phyloP scores from a whole-genome alignment of 2,888 invertebrate genomes.

The Mesodorylaimus sp. region DNA sequence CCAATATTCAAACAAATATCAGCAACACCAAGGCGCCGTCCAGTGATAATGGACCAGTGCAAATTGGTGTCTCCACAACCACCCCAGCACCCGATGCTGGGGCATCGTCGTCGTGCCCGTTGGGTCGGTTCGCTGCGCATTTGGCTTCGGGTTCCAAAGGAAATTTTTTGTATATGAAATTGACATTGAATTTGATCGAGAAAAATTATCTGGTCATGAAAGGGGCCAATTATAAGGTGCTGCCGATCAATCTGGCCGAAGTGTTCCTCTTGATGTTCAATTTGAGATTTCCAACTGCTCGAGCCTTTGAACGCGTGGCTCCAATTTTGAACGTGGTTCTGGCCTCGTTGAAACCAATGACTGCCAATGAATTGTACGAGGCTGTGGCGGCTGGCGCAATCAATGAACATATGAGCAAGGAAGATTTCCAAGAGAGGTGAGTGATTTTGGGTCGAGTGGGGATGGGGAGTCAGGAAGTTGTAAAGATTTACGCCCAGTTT shows the following conservation, averaged over 20 bases:
- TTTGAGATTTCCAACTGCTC: conserved; percentile 66
- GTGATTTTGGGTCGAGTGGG: no score
- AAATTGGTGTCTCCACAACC: not conserved
- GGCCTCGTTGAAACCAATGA: conserved; percentile 72
- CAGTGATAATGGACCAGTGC: not conserved
- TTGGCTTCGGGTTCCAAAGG: conserved; percentile 62
- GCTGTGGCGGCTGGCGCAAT: conserved; percentile 69
- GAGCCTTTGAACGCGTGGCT: conserved; percentile 52
- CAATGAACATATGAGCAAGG: conserved; percentile 62
- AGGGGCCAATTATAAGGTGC: conserved; percentile 14
- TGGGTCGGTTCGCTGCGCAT: conserved; percentile 52
- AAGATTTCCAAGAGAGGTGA: conserved; percentile 46
- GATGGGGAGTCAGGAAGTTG: no score
- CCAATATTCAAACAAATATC: not conserved
- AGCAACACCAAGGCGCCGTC: no score
- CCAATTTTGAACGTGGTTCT: conserved; percentile 73
- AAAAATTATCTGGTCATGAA: conserved; percentile 57
- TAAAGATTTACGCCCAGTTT: no score
- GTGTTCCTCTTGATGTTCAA: conserved; percentile 80
- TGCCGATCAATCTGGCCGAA: conserved; percentile 31
- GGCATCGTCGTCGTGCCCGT: not conserved
- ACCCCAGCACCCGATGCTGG: not conserved
- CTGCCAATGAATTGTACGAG: conserved; percentile 60
- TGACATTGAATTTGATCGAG: conserved; percentile 74
- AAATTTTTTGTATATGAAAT: conserved; percentile 73